phyloP scores from a whole-genome alignment of 1,140 invertebrate genomes.

The Drosophila nikananu region DNA sequence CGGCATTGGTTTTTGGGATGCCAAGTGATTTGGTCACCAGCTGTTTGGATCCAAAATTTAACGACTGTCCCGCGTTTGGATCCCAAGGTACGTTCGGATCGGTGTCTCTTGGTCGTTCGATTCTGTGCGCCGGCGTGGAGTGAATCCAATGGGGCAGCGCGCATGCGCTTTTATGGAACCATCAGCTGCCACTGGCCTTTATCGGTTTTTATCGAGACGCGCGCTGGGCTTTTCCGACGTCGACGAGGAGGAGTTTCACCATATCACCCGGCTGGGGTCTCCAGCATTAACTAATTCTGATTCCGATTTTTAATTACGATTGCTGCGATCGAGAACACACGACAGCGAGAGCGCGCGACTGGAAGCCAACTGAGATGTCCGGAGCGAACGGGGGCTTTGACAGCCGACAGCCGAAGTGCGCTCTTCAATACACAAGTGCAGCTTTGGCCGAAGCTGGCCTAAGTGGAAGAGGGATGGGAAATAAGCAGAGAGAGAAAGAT shows the following conservation, averaged over 20 bases:
- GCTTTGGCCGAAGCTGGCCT: conserved; percentile 62
- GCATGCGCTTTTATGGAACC: conserved; percentile 66
- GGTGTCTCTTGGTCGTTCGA: conserved; percentile 8
- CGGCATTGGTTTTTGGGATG: conserved; percentile 20
- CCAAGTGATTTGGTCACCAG: conserved; percentile 12
- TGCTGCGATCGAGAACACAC: conserved; percentile 40
- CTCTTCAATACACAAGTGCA: conserved; percentile 60
- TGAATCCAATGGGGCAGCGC: conserved; percentile 39
- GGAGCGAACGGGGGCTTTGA: conserved; percentile 1
- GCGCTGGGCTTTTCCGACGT: conserved; percentile 56
- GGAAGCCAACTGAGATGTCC: conserved; percentile 53
- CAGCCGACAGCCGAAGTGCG: conserved; percentile 2
- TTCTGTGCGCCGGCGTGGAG: conserved; percentile 57
- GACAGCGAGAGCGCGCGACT: conserved; percentile 60
- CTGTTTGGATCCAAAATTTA: neutral
- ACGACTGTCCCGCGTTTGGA: conserved; percentile 5
- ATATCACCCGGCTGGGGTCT: conserved; percentile 21
- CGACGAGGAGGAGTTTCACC: conserved; percentile 34
- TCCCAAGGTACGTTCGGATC: neutral
- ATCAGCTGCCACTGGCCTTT: conserved; percentile 14
- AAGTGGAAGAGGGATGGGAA: neutral
- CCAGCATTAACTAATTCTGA: conserved; percentile 25
- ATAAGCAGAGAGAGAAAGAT: neutral
- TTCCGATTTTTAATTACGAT: conserved; percentile 7
- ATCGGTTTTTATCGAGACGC: conserved; percentile 17